Percentiles rank a stretch among this genome's conserved stretches.
Evolutionary conservation across 2,888 invertebrate species (phyloP).

Genomic region (Gastracanthus pulcherrimus): DNA sequence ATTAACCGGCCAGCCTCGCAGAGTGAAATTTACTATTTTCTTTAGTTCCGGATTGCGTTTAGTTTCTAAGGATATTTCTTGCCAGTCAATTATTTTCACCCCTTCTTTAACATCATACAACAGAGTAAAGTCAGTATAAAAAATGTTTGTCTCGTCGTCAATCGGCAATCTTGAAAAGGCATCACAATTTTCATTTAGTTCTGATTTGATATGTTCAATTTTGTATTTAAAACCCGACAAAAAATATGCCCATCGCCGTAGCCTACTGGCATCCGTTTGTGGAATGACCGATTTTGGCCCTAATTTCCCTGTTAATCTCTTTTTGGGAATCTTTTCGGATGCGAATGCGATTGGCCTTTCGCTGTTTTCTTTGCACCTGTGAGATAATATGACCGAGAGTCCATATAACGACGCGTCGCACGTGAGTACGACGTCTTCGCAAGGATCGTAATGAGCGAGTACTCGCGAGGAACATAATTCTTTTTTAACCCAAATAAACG

Average conservation of each 20-base stretch:
- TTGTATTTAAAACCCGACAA: neutral
- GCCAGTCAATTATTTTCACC: neutral
- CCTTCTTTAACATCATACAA: neutral
- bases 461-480: no score
- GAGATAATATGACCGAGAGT: no score
- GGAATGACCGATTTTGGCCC: neutral
- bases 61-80: neutral
- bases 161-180: neutral
- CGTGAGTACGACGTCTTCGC: no score
- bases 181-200: neutral
- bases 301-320: no score
- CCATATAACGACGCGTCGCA: no score
- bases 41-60: neutral
- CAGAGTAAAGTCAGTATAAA: neutral
- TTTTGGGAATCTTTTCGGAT: no score
- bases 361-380: no score
- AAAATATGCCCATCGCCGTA: neutral
- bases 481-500: constrained; percentile 19
- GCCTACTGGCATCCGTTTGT: neutral
- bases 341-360: no score
- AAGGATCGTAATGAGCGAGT: no score
- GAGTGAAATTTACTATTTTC: neutral
- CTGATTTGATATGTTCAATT: constrained; percentile 25
- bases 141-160: neutral
- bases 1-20: neutral